Evolutionary conservation across 1,140 invertebrate species (phyloP).

Genomic region (Drosophila subobscura): DNA sequence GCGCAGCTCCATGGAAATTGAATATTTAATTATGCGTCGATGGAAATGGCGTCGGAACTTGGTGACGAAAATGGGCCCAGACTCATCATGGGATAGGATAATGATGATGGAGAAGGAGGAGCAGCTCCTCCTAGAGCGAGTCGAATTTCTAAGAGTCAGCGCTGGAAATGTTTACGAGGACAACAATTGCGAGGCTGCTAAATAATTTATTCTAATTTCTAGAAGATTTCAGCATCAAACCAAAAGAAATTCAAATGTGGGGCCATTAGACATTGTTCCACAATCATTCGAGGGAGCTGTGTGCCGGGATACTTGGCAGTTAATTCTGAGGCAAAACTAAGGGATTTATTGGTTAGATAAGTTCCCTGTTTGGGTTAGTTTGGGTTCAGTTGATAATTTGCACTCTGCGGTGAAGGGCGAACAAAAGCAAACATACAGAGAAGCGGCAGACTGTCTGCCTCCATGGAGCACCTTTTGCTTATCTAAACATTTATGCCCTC

Average conservation of each 20-base stretch:
- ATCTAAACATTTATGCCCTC: slow-evolving; percentile 41
- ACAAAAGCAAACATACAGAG: slow-evolving; percentile 32
- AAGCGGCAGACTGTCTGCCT: slow-evolving; percentile 29
- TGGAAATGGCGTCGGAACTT: slow-evolving; percentile 36
- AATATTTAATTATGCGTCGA: slow-evolving; percentile 75
- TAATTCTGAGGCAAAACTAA: slow-evolving; percentile 1
- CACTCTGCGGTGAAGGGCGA: slow-evolving; percentile 3
- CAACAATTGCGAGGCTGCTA: slow-evolving; percentile 54
- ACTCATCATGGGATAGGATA: slow-evolving; percentile 17
- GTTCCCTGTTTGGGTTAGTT: slow-evolving; percentile 30
- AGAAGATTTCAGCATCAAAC: slow-evolving; percentile 51
- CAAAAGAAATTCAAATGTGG: no score
- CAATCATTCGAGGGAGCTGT: background rate
- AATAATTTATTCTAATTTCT: slow-evolving; percentile 77
- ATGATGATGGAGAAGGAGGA: background rate
- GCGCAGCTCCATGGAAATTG: slow-evolving; percentile 61
- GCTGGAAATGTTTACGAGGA: slow-evolving; percentile 36
- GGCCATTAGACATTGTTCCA: background rate
- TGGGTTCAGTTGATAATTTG: slow-evolving; percentile 29
- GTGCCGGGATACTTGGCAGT: background rate
- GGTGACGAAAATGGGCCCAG: slow-evolving; percentile 67
- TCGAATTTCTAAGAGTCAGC: slow-evolving; percentile 8
- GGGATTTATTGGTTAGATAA: slow-evolving; percentile 8
- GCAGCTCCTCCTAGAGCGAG: background rate
- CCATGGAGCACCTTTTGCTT: slow-evolving; percentile 47